phyloP scores from a whole-genome alignment of 2,797 vertebrate genomes.

The Darevskia mixta region DNA sequence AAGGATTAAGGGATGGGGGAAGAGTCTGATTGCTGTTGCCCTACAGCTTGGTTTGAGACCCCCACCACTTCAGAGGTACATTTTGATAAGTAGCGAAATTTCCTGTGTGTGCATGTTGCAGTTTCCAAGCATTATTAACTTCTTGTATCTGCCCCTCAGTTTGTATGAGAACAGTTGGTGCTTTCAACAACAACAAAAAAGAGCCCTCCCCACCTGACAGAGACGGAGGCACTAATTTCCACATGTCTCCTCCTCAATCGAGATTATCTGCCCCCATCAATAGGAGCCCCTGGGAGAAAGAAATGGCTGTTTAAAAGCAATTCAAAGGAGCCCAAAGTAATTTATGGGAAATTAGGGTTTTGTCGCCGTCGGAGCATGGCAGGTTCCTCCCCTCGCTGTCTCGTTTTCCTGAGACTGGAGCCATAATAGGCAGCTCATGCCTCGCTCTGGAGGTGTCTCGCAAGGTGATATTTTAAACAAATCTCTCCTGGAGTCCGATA shows the following conservation, averaged over 20 bases:
- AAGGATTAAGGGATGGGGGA: neutral
- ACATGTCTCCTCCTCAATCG: neutral
- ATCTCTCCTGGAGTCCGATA: conserved; percentile 24
- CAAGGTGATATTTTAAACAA: conserved; percentile 7
- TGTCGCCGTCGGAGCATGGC: neutral
- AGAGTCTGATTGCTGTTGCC: neutral
- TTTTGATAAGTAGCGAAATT: neutral
- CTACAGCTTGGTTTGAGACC: neutral
- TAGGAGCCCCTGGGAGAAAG: conserved; percentile 33
- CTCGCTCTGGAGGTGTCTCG: neutral
- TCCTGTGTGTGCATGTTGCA: no score
- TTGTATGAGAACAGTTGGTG: neutral
- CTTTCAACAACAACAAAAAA: neutral
- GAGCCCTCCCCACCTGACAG: neutral
- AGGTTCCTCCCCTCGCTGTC: neutral
- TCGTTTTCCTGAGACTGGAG: accelerated
- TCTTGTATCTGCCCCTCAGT: neutral
- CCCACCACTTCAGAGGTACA: accelerated
- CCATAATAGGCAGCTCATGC: neutral
- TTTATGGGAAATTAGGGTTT: conserved; percentile 43
- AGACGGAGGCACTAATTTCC: neutral
- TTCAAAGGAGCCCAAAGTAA: neutral
- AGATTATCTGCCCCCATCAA: conserved; percentile 49
- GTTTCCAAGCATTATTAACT: neutral
- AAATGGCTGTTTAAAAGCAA: conserved; percentile 42